A percentile compares a stretch with the other conserved stretches of the same genome.
phyloP scores from a whole-genome alignment of 2,113 vertebrate genomes.

The Rhinoptilus africanus region DNA sequence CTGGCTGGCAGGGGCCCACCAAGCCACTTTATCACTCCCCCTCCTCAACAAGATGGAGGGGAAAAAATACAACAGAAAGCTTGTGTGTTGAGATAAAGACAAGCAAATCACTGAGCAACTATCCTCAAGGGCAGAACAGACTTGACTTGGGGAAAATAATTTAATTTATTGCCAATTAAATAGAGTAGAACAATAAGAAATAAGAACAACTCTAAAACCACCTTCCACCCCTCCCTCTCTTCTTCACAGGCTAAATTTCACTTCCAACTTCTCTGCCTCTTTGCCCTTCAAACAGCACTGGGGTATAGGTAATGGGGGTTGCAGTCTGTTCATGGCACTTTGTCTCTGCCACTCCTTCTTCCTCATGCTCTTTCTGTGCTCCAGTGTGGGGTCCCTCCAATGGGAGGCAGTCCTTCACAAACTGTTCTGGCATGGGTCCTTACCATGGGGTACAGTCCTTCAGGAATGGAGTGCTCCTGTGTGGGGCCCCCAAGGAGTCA shows the following conservation, averaged over 20 bases:
- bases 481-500: fast-evolving
- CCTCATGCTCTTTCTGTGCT: not conserved
- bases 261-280: not conserved
- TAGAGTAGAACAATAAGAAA: not conserved
- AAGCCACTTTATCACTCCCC: not conserved
- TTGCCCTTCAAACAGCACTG: not conserved
- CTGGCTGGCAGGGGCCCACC: not conserved
- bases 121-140: not conserved
- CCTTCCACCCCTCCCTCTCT: not conserved
- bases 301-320: not conserved
- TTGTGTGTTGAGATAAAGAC: not conserved
- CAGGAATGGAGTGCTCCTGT: not conserved
- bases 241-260: not conserved
- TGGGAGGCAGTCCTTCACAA: not conserved
- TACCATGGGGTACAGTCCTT: not conserved
- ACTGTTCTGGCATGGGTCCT: not conserved
- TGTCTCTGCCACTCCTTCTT: not conserved
- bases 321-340: not conserved
- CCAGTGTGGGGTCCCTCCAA: no score
- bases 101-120: not conserved
- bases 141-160: not conserved
- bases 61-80: not conserved
- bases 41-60: not conserved
- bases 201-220: not conserved
- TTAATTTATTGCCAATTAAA: not conserved